Conservation (phyloP, 2,888 invertebrate species). For the Apotomis capreana region DNA sequence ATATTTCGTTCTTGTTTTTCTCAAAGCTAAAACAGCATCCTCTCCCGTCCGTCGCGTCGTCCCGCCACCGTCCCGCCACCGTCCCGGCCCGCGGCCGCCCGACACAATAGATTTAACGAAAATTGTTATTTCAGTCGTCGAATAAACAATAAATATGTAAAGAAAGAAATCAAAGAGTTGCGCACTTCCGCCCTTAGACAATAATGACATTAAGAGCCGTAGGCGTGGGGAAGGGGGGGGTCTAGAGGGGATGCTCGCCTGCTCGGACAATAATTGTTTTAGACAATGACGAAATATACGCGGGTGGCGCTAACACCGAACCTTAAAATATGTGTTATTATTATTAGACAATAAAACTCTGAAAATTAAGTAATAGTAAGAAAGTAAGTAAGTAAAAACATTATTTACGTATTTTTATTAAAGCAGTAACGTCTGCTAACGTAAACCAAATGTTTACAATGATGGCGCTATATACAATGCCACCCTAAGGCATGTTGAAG, state of each 20-base stretch:
- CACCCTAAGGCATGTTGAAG: no score
- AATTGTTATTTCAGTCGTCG: background rate
- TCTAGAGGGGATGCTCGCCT: background rate
- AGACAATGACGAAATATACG: constrained; percentile 6
- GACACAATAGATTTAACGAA: constrained; percentile 2
- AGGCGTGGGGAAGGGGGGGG: background rate
- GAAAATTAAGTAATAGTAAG: no score
- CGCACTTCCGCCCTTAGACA: constrained; percentile 10
- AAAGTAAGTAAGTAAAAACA: no score
- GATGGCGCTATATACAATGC: no score
- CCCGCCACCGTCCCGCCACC: background rate
- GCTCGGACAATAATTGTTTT: constrained; percentile 18
- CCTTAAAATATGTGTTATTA: background rate
- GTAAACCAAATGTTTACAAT: no score
- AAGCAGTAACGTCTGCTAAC: no score
- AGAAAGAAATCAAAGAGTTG: constrained; percentile 18
- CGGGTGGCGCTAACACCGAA: constrained; percentile 12
- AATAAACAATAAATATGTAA: background rate
- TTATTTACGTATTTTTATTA: no score
- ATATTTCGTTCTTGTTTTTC: no score
- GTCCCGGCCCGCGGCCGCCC: background rate
- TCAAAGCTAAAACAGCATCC: no score
- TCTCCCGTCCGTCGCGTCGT: no score
- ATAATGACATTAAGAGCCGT: constrained; percentile 2
- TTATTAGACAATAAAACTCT: no score